Conservation (phyloP, 2,113 vertebrate species). For the Megaptera novaeangliae region DNA sequence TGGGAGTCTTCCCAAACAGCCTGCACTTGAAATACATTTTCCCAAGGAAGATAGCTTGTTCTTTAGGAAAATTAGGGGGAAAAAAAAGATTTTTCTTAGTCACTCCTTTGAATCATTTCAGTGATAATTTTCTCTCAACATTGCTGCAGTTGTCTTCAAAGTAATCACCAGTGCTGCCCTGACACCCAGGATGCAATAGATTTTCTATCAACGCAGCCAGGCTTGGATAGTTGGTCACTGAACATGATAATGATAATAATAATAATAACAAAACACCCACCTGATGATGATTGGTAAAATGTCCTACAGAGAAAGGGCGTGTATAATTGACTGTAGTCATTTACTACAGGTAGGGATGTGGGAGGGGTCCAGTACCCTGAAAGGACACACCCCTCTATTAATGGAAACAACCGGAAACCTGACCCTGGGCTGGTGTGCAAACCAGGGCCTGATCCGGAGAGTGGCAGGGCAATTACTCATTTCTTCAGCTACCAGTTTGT, state of each 20-base stretch:
- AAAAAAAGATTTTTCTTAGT: not conserved
- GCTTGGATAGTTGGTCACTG: conserved; percentile 68
- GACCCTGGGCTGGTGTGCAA: not conserved
- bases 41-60: not conserved
- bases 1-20: not conserved
- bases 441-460: not conserved
- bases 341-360: conserved; percentile 1
- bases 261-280: not conserved
- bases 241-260: conserved; percentile 65
- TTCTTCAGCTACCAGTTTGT: conserved; percentile 11
- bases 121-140: conserved; percentile 14
- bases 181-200: not conserved
- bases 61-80: not conserved
- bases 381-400: not conserved
- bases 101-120: conserved; percentile 26
- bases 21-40: not conserved
- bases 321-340: conserved; percentile 51
- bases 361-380: not conserved
- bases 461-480: conserved; percentile 31
- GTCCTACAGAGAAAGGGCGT: conserved; percentile 50
- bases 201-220: conserved; percentile 47
- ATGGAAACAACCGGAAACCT: not conserved
- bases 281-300: conserved; percentile 72
- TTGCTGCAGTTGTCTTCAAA: conserved; percentile 14
- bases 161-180: not conserved